A percentile compares a stretch with the other conserved stretches of the same genome.
These are phyloP conservation scores for Acrocephalus arundinaceus DNA, from an alignment of 2,113 vertebrate species.

Conservation along the genomic window DNA sequence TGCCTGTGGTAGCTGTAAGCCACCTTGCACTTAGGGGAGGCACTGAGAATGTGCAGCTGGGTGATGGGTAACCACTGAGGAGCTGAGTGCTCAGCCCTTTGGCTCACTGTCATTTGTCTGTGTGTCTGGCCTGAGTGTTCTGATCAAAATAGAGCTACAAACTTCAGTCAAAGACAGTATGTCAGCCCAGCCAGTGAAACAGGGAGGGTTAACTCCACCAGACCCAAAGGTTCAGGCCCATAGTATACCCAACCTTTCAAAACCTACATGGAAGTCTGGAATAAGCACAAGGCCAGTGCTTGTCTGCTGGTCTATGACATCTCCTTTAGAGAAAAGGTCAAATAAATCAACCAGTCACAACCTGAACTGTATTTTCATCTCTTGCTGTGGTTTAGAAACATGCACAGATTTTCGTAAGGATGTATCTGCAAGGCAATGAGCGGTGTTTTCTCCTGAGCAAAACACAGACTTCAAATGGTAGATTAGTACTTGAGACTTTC, in stretches of 20 bases:
- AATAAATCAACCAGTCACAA: not conserved
- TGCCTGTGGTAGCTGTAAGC: not conserved
- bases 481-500: not conserved
- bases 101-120: not conserved
- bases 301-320: not conserved
- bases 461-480: not conserved
- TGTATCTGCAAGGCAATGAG: not conserved
- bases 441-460: not conserved
- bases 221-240: fast-evolving
- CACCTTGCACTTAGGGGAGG: not conserved
- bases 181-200: not conserved
- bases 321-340: not conserved
- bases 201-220: not conserved
- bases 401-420: not conserved
- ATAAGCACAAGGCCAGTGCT: not conserved
- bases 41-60: not conserved
- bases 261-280: not conserved
- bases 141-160: not conserved
- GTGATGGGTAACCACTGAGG: not conserved
- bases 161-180: not conserved
- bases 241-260: not conserved
- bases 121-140: not conserved
- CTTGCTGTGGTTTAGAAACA: not conserved
- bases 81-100: fast-evolving
- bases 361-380: not conserved